Conservation (phyloP, 2,797 vertebrate genomes). For the Chanos chanos region DNA sequence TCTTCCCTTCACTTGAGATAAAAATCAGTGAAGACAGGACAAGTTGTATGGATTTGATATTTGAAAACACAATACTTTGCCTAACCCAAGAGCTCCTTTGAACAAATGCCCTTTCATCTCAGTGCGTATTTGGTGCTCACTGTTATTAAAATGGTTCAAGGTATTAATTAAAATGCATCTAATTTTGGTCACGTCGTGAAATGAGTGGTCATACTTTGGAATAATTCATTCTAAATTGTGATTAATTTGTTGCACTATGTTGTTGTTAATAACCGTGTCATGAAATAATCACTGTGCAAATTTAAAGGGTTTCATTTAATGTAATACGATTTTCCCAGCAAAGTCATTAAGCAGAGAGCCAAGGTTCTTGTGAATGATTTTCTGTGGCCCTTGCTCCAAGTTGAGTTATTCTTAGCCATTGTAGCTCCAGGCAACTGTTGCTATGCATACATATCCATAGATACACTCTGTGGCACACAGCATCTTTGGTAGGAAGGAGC, state of each 20-base stretch:
- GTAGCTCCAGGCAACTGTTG: constrained; percentile 82
- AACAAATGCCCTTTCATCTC: constrained; percentile 19
- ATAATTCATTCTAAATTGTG: too few species aligned
- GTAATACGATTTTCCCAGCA: constrained; percentile 56
- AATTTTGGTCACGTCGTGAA: constrained; percentile 9
- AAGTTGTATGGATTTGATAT: too few species aligned
- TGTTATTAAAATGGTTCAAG: constrained; percentile 26
- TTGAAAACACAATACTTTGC: neutral
- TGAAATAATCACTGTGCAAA: constrained; percentile 68
- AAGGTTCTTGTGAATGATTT: constrained; percentile 72
- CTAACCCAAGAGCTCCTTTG: neutral
- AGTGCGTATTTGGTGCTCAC: constrained; percentile 9
- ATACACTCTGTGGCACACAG: constrained; percentile 58
- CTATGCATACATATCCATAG: constrained; percentile 76
- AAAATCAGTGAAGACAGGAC: neutral
- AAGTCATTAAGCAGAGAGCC: constrained; percentile 65
- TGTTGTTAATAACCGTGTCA: constrained; percentile 61
- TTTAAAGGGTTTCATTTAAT: constrained; percentile 61
- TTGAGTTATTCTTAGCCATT: constrained; percentile 81
- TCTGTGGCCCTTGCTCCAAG: constrained; percentile 59
- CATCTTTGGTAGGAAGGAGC: constrained; percentile 42
- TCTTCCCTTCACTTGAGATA: constrained; percentile 5
- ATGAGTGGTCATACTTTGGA: constrained; percentile 46
- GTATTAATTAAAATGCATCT: constrained; percentile 33
- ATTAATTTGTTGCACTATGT: constrained; percentile 59